phyloP scores from a whole-genome alignment of 2,797 vertebrate species.

The Thripadectes ignobilis region DNA sequence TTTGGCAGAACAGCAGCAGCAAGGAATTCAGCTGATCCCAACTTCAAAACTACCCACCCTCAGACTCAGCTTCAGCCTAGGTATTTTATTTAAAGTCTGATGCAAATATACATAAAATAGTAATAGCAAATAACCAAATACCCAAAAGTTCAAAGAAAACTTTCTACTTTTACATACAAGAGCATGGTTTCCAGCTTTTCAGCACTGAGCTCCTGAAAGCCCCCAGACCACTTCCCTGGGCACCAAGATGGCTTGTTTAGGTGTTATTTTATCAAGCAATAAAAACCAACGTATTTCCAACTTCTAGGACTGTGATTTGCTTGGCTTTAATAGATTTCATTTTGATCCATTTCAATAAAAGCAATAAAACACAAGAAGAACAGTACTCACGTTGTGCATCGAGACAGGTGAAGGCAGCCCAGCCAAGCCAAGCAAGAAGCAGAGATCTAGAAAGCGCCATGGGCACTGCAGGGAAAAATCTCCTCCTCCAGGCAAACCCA shows the following conservation, averaged over 20 bases:
- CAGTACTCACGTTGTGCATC: constrained; percentile 51
- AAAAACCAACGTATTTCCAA: not conserved
- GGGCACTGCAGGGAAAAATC: not conserved
- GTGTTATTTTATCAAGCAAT: not conserved
- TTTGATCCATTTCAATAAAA: not conserved
- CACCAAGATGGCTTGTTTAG: not conserved
- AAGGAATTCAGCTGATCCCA: not conserved
- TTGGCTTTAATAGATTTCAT: not conserved
- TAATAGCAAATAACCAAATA: not conserved
- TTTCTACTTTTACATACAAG: not conserved
- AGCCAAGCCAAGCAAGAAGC: not conserved
- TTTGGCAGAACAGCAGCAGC: not conserved
- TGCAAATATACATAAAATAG: not conserved
- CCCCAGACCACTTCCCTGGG: not conserved
- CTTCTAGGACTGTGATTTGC: not conserved
- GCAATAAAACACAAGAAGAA: not conserved
- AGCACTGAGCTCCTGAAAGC: not conserved
- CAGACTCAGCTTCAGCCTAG: not conserved
- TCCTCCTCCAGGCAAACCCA: not conserved
- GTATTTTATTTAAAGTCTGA: not conserved
- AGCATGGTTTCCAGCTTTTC: not conserved
- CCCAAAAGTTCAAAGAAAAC: not conserved
- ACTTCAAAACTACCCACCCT: not conserved
- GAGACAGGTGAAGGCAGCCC: not conserved
- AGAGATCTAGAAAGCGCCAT: constrained; percentile 13